Conservation (phyloP, 2,888 invertebrate species). For the Chrysotoxum bicinctum region DNA sequence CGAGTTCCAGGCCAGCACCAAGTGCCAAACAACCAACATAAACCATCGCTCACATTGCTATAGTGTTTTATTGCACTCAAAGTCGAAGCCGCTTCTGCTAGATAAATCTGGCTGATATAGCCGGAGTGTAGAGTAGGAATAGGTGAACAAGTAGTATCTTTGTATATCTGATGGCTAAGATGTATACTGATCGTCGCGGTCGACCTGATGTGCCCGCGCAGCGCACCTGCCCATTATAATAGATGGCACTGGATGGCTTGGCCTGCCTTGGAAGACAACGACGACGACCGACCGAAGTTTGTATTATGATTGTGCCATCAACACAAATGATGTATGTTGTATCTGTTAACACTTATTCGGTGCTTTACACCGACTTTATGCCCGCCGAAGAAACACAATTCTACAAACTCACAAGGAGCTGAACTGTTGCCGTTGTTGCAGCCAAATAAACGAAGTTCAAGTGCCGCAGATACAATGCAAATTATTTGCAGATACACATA, state of each 20-base stretch:
- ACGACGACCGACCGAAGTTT: conserved; percentile 23
- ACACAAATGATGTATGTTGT: conserved; percentile 71
- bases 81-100: conserved; percentile 40
- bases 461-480: conserved; percentile 70
- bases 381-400: conserved; percentile 30
- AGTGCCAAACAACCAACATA: conserved; percentile 60
- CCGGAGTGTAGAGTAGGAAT: background rate
- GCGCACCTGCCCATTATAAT: conserved; percentile 41
- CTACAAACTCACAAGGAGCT: conserved; percentile 11
- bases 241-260: conserved; percentile 43
- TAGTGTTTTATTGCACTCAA: conserved; percentile 54
- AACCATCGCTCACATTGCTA: conserved; percentile 58
- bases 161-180: conserved; percentile 31
- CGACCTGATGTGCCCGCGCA: conserved; percentile 45
- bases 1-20: conserved; percentile 54
- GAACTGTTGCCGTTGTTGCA: conserved; percentile 13
- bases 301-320: conserved; percentile 68
- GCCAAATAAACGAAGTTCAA: conserved; percentile 70
- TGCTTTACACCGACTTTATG: conserved; percentile 52
- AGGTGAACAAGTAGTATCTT: conserved; percentile 28
- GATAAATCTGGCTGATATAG: background rate
- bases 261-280: background rate
- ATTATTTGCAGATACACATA: conserved; percentile 51
- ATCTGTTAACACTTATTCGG: conserved; percentile 68
- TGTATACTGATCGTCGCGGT: conserved; percentile 59